A percentile compares a stretch with the other conserved stretches of the same genome.
Conservation (phyloP, 2,888 invertebrate species). For the Spialia ferax region DNA sequence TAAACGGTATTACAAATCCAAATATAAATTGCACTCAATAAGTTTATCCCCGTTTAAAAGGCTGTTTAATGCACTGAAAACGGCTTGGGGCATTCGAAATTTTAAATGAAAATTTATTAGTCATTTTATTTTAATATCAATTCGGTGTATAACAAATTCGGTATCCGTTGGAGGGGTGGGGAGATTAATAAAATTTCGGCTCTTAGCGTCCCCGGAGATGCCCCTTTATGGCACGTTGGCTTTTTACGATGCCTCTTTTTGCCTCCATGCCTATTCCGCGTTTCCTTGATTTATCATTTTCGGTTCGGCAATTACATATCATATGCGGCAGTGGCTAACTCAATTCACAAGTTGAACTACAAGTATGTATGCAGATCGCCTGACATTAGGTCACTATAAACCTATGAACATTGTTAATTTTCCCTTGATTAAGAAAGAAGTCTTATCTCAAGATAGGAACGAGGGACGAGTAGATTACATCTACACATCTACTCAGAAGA, state of each 20-base stretch:
- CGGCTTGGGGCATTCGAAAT: background rate
- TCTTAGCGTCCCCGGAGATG: constrained; percentile 70
- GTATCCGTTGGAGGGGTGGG: constrained; percentile 63
- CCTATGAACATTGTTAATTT: too few relatives aligned
- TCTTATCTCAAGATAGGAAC: too few relatives aligned
- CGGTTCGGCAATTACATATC: constrained; percentile 50
- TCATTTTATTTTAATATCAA: constrained; percentile 60
- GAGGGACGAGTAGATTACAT: too few relatives aligned
- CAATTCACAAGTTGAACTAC: background rate
- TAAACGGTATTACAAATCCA: too few relatives aligned
- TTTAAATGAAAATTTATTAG: constrained; percentile 56
- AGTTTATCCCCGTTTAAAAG: background rate
- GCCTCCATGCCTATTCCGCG: constrained; percentile 79
- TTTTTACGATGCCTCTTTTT: constrained; percentile 77
- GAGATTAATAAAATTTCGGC: constrained; percentile 81
- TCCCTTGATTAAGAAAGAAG: too few relatives aligned
- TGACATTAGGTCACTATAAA: background rate
- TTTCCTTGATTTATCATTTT: constrained; percentile 74
- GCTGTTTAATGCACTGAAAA: background rate
- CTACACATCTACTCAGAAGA: too few relatives aligned
- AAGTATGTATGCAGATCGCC: background rate
- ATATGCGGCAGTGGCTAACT: constrained; percentile 5
- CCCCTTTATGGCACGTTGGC: constrained; percentile 78
- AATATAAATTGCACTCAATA: background rate
- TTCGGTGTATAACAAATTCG: constrained; percentile 69